Evolutionary conservation across 1,140 invertebrate species (phyloP).

Genomic region (Stegodyphus mimosarum): DNA sequence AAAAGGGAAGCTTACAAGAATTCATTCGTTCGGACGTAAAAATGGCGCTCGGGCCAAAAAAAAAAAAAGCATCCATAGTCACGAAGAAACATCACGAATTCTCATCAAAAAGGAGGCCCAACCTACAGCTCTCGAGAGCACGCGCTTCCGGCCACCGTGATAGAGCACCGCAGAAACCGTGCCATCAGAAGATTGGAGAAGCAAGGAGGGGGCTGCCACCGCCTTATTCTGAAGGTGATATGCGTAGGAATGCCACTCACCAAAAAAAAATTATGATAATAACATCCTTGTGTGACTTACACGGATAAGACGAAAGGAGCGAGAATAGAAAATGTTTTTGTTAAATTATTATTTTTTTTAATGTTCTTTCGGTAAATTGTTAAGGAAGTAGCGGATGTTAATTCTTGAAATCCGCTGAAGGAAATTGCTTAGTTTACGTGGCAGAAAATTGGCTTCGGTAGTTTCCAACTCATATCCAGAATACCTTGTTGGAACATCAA

Average conservation of each 20-base stretch:
- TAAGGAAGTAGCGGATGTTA: not conserved
- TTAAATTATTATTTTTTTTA: not conserved
- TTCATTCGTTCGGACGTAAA: not conserved
- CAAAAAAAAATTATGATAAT: not conserved
- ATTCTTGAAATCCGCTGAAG: too few relatives aligned
- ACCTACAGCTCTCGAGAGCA: not conserved
- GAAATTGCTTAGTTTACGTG: too few relatives aligned
- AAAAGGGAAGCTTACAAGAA: not conserved
- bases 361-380: too few relatives aligned
- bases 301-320: not conserved
- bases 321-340: slow-evolving; percentile 24
- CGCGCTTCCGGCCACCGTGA: slow-evolving; percentile 19
- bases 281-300: slow-evolving; percentile 34
- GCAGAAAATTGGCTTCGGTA: too few relatives aligned
- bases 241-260: not conserved
- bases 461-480: too few relatives aligned
- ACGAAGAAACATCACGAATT: slow-evolving; percentile 38
- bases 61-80: not conserved
- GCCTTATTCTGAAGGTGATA: not conserved
- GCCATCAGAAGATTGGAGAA: not conserved
- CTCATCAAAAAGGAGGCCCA: slow-evolving; percentile 45
- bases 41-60: too few relatives aligned
- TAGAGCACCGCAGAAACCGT: slow-evolving; percentile 40
- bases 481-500: too few relatives aligned
- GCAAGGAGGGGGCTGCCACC: not conserved